Base-by-base conservation (phyloP, 2,113 vertebrate species). In the Etheostoma cragini region DNA sequence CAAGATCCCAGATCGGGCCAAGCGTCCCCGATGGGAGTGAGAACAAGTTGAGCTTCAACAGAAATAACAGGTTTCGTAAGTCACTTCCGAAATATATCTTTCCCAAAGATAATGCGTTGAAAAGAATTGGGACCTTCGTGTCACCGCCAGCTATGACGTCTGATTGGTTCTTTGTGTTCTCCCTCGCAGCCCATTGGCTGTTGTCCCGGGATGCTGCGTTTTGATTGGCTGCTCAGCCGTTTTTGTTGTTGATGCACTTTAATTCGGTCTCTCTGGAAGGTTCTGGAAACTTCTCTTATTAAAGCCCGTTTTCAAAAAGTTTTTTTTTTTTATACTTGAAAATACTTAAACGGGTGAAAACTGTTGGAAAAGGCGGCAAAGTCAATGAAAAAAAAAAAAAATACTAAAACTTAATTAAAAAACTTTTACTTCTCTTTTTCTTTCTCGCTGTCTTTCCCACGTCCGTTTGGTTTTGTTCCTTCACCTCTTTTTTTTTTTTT, bases 221-320 rank as follows among this genome's bases (percentile, higher is more conserved):
- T 15, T 65, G 60, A 74, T 80, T 74, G 71, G 72, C 73, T 15
- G 42, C 62, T 67, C n/a, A 1, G 75, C 52, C 66, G 26, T 26
- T 80, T 30, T 52, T 42, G 26, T 60, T 47, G 19, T 70, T 64
- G 30, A 80, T 80, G 82, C 81, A 87, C 87, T 89, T 87, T 87
- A 82, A 75, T 35, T 56, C 30, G 17, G 60, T 52, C 83, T 67
- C 75, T 82, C 7, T 82, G 69, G 53, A 84, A 68, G 58, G 60
- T 65, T 88, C 63, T 62, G 45, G 65, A 74, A 46, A 49, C 24
- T 1, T 73, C 47, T 72, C 1, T 53, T 30, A 0, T 30, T 30
- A 26, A n/a, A n/a, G n/a, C n/a, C n/a, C n/a, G 26, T 26, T 26
- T 26, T 26, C 26, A 26, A 26, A 26, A 3, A 26, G 1, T 26